Conservation (phyloP, 2,888 invertebrate genomes). For the Luperina nickerlii region DNA sequence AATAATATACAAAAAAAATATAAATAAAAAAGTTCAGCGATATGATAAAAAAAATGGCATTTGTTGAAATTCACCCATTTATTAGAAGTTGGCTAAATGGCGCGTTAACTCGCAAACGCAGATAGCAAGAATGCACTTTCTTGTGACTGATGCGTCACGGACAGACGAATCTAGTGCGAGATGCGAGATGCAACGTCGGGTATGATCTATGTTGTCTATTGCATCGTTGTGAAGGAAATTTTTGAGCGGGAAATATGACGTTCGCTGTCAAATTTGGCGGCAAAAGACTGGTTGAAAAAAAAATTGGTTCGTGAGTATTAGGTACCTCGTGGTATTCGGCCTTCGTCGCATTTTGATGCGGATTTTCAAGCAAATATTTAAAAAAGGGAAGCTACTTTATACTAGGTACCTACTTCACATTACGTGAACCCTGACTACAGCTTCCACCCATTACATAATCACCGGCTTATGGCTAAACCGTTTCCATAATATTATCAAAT, state of each 20-base stretch:
- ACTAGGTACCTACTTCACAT: background rate
- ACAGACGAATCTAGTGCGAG: constrained; percentile 65
- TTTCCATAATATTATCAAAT: constrained; percentile 30
- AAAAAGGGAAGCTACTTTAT: background rate
- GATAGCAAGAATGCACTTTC: constrained; percentile 79
- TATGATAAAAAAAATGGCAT: too few relatives aligned
- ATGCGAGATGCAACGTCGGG: constrained; percentile 50
- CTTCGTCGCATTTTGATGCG: background rate
- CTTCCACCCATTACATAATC: constrained; percentile 32
- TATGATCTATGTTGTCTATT: constrained; percentile 50
- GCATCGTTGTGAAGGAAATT: constrained; percentile 38
- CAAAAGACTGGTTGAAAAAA: constrained; percentile 13
- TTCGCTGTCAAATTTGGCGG: constrained; percentile 30
- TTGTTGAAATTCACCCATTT: too few relatives aligned
- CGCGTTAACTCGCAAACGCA: constrained; percentile 56
- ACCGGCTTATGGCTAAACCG: constrained; percentile 1
- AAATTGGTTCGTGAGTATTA: background rate
- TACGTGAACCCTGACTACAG: background rate
- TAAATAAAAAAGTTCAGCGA: too few relatives aligned
- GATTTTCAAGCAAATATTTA: background rate
- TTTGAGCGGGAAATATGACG: constrained; percentile 37
- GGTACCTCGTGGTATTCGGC: too few relatives aligned
- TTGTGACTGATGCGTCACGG: constrained; percentile 75
- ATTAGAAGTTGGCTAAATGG: constrained; percentile 57
- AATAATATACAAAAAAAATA: too few relatives aligned